Evolutionary conservation across 2,797 vertebrate genomes (phyloP), one percentile per base, ranked within the genome.

Genomic region (Mormyrus proboscirostris): DNA sequence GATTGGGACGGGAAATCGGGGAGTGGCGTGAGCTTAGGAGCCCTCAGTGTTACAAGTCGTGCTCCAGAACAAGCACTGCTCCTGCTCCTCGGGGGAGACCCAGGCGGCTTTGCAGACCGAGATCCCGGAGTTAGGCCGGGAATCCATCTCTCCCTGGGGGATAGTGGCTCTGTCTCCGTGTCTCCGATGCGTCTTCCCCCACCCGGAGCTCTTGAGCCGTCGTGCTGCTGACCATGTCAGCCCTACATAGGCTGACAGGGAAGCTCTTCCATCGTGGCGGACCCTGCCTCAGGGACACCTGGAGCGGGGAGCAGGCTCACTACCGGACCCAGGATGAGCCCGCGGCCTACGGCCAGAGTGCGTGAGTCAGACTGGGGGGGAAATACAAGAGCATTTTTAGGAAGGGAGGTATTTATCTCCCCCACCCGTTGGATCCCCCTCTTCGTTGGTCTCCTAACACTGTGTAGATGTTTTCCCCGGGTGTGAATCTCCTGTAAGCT

Each of bases 201-300:
- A 4, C 85, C 53, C 16, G 16, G 53, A 59, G 10, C 33, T 10
- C 53, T 41, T 9, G 50, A 57, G 14, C 53, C 0, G 29, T 8
- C 8, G 86, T 87, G 14, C 16, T 8, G 51, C 51, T 33, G 51
- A 57, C 53, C 86, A 87, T 87, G 86, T 87, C 86, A 57, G 86
- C 86, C 53, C 86, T 96, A 93, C 94, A 96, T 90, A 95, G 93
- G 91, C 93, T 96, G 91, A 94, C 95, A 90, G 95, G 91, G 92
- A 95, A 94, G 92, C 94, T 96, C 88, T 94, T 96, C 91, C 95
- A 94, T n/a, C 94, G 94, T 65, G 90, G 92, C 0, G 93, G 95
- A 89, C 95, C 94, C 14, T 94, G 94, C 91, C 91, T 94, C 49
- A 93, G 94, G 85, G 94, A 95, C 91, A 38, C 92, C 16, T 91